phyloP scores from a whole-genome alignment of 2,888 invertebrate genomes.

The Salticus scenicus region DNA sequence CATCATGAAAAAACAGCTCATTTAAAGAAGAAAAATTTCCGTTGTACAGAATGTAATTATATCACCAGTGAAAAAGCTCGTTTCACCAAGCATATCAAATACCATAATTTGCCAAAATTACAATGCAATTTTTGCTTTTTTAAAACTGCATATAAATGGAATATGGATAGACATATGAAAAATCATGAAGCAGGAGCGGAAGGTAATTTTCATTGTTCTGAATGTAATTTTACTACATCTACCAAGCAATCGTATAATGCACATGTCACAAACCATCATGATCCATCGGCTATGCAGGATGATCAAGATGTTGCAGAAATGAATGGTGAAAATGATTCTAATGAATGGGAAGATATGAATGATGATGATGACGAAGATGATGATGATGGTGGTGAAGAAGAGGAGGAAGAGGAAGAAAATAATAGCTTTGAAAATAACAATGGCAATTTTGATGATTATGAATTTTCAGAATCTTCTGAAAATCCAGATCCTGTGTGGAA shows the following conservation, averaged over 20 bases:
- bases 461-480: constrained; percentile 24
- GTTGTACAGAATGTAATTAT: constrained; percentile 93
- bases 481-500: constrained; percentile 31
- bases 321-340: constrained; percentile 12
- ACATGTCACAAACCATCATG: constrained; percentile 69
- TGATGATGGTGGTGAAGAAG: constrained; percentile 17
- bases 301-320: constrained; percentile 14
- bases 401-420: constrained; percentile 26
- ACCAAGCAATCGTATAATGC: constrained; percentile 68
- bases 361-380: constrained; percentile 19
- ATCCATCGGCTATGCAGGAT: constrained; percentile 17
- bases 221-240: constrained; percentile 68
- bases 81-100: constrained; percentile 88
- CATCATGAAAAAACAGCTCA: constrained; percentile 86
- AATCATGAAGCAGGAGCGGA: constrained; percentile 81
- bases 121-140: constrained; percentile 96
- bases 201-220: constrained; percentile 66
- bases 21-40: constrained; percentile 86
- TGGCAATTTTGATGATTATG: constrained; percentile 34
- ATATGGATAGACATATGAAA: constrained; percentile 93
- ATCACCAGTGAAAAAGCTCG: constrained; percentile 92
- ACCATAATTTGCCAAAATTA: constrained; percentile 87
- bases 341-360: constrained; percentile 25
- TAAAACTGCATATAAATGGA: constrained; percentile 92
- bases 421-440: constrained; percentile 16